Percentiles rank a stretch among this genome's conserved stretches.
Conservation (phyloP, 2,113 vertebrate species). For the Lophius piscatorius region DNA sequence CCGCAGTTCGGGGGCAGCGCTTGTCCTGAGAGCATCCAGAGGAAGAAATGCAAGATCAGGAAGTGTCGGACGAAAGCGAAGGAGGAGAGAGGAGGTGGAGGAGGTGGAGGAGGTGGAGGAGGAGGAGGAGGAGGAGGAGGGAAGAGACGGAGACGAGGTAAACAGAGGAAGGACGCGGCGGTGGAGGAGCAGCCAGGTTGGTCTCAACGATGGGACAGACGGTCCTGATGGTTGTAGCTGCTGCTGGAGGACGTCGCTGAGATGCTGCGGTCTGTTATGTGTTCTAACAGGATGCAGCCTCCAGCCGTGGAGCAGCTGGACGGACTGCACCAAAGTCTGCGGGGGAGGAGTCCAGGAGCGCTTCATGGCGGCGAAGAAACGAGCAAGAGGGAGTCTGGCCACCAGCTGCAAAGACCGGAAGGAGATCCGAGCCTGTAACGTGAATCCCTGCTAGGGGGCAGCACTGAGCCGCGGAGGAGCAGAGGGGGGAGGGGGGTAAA, state of each 20-base stretch:
- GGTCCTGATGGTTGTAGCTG: background rate
- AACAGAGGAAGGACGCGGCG: conserved; percentile 69
- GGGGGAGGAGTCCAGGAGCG: conserved; percentile 93
- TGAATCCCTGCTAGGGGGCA: conserved; percentile 87
- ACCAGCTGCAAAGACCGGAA: conserved; percentile 90
- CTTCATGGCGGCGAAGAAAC: conserved; percentile 88
- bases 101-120: conserved; percentile 51
- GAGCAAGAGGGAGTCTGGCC: conserved; percentile 82
- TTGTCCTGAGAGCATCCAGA: conserved; percentile 92
- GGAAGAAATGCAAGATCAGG: conserved; percentile 90
- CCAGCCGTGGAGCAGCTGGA: conserved; percentile 92
- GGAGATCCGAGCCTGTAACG: conserved; percentile 92
- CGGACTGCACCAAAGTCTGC: conserved; percentile 89
- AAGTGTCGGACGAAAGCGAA: conserved; percentile 82
- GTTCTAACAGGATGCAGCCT: conserved; percentile 84
- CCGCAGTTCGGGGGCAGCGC: conserved; percentile 88
- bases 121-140: conserved; percentile 28
- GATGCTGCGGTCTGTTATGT: conserved; percentile 7
- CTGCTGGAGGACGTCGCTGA: background rate
- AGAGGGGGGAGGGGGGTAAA: background rate
- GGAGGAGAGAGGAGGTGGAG: conserved; percentile 44
- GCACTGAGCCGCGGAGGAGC: conserved; percentile 29
- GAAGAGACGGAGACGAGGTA: conserved; percentile 49
- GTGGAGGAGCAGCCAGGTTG: conserved; percentile 82
- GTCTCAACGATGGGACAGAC: too few relatives aligned